Evolutionary conservation across 2,888 invertebrate species (phyloP), one percentile per base, ranked within the genome.

Genomic region (Uropetala carovei): DNA sequence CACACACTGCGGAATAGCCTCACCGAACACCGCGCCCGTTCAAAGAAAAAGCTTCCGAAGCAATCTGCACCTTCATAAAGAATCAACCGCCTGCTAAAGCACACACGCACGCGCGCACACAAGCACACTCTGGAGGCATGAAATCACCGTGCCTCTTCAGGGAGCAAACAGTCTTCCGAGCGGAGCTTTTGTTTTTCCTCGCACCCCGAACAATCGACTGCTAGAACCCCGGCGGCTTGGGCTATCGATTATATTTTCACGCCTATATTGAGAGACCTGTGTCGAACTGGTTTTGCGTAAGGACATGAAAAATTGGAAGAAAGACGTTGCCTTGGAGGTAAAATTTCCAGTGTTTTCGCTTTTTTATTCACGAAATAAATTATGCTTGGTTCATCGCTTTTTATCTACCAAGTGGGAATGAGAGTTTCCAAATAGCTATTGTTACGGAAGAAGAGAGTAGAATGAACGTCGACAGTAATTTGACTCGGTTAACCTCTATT

Each of bases 51-150:
- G 64, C 64, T 64, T 64, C 64, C 64, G 64, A 64, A 64, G 64
- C 64, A 64, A 64, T 64, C 64, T 64, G 16, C 64, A n/a, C 18
- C 64, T 64, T 64, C 64, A 64, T 64, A 64, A 64, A 64, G 64
- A 5, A 64, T 64, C 64, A 16, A n/a, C n/a, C 64, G 14, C 16
- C n/a, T n/a, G 0, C 16, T 64, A 16, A n/a, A 14, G 64, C 16
- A 64, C 64, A 64, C 64, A 64, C 64, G 64, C 64, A 0, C 7
- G 64, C 43, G n/a, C 64, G 14, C 64, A 64, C 64, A 14, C 14
- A 10, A 3, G 43, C 43, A 3, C 43, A 3, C 43, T 43, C 8
- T 64, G 7, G 14, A n/a, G 18, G 14, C 0, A 0, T n/a, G 14
- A 10, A 64, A 64, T 64, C 64, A 10, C 16, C 11, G 7, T 16